A percentile compares a stretch with the other conserved stretches of the same genome.
These are phyloP conservation scores for Ia io DNA, from an alignment of 2,113 vertebrate species.

Conservation along the genomic window DNA sequence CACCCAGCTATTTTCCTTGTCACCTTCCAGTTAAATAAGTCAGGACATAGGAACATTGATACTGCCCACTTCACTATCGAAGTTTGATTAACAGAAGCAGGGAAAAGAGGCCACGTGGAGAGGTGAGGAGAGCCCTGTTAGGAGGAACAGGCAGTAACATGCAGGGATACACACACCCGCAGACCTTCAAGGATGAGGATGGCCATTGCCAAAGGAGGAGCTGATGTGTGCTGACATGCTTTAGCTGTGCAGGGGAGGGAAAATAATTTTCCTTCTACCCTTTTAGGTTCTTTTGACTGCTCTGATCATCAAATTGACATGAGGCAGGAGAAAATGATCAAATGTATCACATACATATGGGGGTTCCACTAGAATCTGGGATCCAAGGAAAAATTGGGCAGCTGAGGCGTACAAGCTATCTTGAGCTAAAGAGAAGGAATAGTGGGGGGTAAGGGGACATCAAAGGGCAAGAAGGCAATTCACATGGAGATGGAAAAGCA, in stretches of 20 bases:
- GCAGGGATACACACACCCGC: no score
- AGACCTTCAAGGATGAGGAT: not conserved
- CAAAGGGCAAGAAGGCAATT: not conserved
- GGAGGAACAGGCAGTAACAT: not conserved
- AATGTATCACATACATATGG: no score
- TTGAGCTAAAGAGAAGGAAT: not conserved
- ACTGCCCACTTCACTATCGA: not conserved
- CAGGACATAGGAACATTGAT: not conserved
- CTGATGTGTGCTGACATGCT: not conserved
- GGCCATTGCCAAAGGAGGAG: not conserved
- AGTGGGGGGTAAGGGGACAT: not conserved
- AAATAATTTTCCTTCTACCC: not conserved
- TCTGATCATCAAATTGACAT: not conserved
- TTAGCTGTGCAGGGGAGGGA: no score
- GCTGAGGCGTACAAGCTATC: not conserved
- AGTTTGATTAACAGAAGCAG: not conserved
- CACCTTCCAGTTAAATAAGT: not conserved
- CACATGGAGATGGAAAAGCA: not conserved
- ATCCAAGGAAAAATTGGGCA: not conserved
- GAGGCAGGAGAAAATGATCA: not conserved
- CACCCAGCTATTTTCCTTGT: not conserved
- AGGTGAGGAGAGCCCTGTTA: not conserved
- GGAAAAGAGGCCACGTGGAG: not conserved
- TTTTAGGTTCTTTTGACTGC: not conserved
- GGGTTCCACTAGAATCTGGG: not conserved